These are phyloP conservation scores for Antedon mediterranea DNA, from an alignment of 53 echinoderm and acorn worm species.

Conservation along the genomic window DNA sequence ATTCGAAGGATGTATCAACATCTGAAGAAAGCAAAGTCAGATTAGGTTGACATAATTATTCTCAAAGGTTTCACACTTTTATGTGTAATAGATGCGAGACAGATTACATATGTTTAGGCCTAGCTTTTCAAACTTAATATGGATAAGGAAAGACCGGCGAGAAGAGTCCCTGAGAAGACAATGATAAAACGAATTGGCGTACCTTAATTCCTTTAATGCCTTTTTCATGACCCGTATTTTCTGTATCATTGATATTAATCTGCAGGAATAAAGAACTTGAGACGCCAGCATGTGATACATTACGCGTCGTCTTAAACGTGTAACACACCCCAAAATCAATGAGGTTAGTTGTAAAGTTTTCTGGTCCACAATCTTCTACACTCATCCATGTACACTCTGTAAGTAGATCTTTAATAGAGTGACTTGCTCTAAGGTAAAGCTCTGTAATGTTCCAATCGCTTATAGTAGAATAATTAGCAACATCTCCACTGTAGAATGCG, in stretches of 20 bases:
- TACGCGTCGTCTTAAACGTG: slow-evolving; percentile 26
- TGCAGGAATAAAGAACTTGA: slow-evolving; percentile 13
- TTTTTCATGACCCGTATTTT: slow-evolving; percentile 24
- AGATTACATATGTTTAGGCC: too few species aligned
- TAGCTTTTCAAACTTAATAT: too few species aligned
- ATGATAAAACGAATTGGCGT: too few species aligned
- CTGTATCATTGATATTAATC: slow-evolving; percentile 28
- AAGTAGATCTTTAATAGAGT: slow-evolving; percentile 38
- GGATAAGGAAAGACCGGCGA: too few species aligned
- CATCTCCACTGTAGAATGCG: neutral
- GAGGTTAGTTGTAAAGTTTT: slow-evolving; percentile 24
- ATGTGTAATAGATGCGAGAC: too few species aligned
- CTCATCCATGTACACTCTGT: slow-evolving; percentile 15
- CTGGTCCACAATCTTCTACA: slow-evolving; percentile 8
- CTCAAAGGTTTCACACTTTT: too few species aligned
- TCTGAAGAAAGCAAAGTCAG: too few species aligned
- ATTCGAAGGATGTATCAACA: slow-evolving; percentile 25
- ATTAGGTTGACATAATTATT: too few species aligned
- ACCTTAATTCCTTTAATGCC: slow-evolving; percentile 32
- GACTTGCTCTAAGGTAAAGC: slow-evolving; percentile 5
- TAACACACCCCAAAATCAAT: slow-evolving; percentile 43
- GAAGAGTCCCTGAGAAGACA: too few species aligned
- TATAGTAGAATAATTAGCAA: neutral
- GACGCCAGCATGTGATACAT: slow-evolving; percentile 4
- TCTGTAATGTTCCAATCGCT: neutral